These are phyloP conservation scores for Meloe dianella DNA, from an alignment of 2,888 invertebrate species.

Conservation along the genomic window DNA sequence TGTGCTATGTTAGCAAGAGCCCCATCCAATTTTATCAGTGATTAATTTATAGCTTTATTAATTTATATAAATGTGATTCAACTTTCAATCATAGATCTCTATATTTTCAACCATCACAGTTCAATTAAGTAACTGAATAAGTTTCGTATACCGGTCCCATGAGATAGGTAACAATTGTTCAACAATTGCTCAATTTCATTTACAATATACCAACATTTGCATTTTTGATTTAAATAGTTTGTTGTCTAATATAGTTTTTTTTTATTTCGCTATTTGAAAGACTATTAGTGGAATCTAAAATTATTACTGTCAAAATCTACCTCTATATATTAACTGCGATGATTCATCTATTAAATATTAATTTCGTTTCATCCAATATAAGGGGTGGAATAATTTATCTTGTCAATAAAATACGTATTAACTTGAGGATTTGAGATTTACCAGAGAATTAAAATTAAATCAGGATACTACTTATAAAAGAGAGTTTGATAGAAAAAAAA, in stretches of 20 bases:
- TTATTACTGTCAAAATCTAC: background rate
- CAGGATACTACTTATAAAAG: too few species aligned
- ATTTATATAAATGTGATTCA: background rate
- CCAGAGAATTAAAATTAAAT: too few species aligned
- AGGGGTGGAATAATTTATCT: too few species aligned
- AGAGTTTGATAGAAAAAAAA: background rate
- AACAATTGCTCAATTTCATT: constrained; percentile 12
- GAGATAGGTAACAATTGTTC: background rate
- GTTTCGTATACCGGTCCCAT: background rate
- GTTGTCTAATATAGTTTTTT: background rate
- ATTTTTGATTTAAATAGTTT: constrained; percentile 3
- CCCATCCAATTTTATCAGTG: constrained; percentile 16
- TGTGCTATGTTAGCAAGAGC: constrained; percentile 11
- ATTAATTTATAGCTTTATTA: constrained; percentile 18
- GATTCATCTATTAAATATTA: background rate
- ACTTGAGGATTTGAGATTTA: too few species aligned
- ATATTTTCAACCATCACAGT: background rate
- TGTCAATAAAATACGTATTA: too few species aligned
- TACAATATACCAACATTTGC: background rate
- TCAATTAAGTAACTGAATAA: constrained; percentile 11
- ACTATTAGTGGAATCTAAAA: background rate
- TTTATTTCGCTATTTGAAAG: background rate
- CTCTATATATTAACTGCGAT: background rate
- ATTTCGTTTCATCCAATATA: background rate
- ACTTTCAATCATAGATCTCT: background rate